Percentiles rank a stretch among this genome's conserved stretches.
These are phyloP conservation scores for Paralichthys olivaceus DNA, from an alignment of 2,113 vertebrate genomes.

Conservation along the genomic window DNA sequence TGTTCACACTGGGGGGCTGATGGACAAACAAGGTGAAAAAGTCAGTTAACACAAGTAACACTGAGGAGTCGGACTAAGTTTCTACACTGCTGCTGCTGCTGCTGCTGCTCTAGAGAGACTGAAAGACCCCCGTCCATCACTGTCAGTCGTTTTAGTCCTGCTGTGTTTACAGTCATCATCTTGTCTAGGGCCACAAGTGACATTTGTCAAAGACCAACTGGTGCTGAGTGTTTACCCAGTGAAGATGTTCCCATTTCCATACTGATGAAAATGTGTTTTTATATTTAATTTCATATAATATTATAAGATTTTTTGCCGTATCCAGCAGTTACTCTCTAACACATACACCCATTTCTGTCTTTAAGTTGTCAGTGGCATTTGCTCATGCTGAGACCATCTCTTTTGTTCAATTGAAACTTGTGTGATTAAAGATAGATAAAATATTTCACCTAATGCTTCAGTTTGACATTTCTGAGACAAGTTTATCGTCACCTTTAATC, in stretches of 20 bases:
- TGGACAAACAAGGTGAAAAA: slow-evolving; percentile 28
- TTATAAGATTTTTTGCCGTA: not conserved
- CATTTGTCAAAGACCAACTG: not conserved
- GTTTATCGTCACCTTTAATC: too few species aligned
- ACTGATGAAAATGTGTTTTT: not conserved
- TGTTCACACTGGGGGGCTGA: slow-evolving; percentile 86
- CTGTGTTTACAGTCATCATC: slow-evolving; percentile 37
- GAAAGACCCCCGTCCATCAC: slow-evolving; percentile 58
- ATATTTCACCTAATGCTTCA: not conserved
- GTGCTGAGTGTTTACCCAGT: not conserved
- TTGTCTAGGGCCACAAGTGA: not conserved
- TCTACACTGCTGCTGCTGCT: slow-evolving; percentile 12
- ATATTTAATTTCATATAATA: not conserved
- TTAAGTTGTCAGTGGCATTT: too few species aligned
- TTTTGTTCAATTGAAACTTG: too few species aligned
- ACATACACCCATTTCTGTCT: too few species aligned
- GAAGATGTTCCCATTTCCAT: not conserved
- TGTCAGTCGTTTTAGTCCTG: slow-evolving; percentile 54
- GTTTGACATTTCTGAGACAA: not conserved
- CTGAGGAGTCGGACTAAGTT: slow-evolving; percentile 60
- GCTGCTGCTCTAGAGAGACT: not conserved
- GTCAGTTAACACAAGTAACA: slow-evolving; percentile 33
- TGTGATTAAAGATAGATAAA: too few species aligned
- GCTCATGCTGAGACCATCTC: too few species aligned
- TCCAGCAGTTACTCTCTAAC: not conserved